Evolutionary conservation across 2,888 invertebrate genomes (phyloP).

Genomic region (Aporophyla lueneburgensis): DNA sequence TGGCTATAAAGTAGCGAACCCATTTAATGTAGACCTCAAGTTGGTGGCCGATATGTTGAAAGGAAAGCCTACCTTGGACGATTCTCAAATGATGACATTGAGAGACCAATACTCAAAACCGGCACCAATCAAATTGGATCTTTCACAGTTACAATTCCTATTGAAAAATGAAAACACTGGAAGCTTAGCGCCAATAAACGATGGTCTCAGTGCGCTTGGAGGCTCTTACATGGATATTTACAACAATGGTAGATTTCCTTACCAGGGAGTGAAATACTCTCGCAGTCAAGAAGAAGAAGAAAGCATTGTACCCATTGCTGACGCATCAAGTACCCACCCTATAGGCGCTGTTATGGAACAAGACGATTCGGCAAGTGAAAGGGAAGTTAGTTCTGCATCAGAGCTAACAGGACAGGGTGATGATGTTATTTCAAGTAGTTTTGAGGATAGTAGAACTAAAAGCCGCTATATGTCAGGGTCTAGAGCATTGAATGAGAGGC

Average conservation of each 20-base stretch:
- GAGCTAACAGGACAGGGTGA: slow-evolving; percentile 79
- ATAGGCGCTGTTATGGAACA: slow-evolving; percentile 89
- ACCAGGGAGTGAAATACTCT: slow-evolving; percentile 87
- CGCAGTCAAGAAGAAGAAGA: slow-evolving; percentile 89
- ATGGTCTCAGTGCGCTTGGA: slow-evolving; percentile 76
- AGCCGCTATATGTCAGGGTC: slow-evolving; percentile 71
- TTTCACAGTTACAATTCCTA: slow-evolving; percentile 83
- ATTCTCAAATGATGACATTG: slow-evolving; percentile 78
- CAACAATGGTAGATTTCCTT: slow-evolving; percentile 81
- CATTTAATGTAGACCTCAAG: slow-evolving; percentile 88
- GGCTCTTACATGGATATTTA: slow-evolving; percentile 83
- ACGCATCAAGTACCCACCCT: slow-evolving; percentile 84
- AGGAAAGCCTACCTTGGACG: slow-evolving; percentile 83
- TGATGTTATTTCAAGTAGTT: slow-evolving; percentile 71
- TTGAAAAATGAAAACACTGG: slow-evolving; percentile 82
- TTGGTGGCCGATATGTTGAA: slow-evolving; percentile 87
- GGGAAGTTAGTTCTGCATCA: slow-evolving; percentile 74
- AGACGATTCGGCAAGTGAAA: slow-evolving; percentile 78
- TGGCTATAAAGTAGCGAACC: slow-evolving; percentile 89
- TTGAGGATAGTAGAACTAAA: slow-evolving; percentile 79
- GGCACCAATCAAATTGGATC: slow-evolving; percentile 80
- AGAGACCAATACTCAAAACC: slow-evolving; percentile 82
- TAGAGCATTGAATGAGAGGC: slow-evolving; percentile 75
- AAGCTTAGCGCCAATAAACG: slow-evolving; percentile 73
- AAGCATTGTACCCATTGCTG: slow-evolving; percentile 84